Conservation (phyloP, 2,797 vertebrate genomes). For the Enteromius mattozi region DNA sequence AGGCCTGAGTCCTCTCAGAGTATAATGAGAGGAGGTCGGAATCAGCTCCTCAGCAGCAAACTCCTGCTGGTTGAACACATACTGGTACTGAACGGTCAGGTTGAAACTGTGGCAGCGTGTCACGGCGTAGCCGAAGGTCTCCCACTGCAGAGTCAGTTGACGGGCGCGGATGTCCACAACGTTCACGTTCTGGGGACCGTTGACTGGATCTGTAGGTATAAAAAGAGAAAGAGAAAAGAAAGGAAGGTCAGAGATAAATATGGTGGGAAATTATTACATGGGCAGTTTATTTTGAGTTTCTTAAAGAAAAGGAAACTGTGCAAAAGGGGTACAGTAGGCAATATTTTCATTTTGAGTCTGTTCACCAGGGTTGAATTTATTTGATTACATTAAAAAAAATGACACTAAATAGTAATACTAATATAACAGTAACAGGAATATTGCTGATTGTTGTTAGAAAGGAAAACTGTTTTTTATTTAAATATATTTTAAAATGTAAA, state of each 20-base stretch:
- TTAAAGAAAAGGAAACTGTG: not conserved
- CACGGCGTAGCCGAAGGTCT: conserved; percentile 92
- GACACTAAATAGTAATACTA: not conserved
- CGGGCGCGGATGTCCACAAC: conserved; percentile 94
- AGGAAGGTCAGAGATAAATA: not conserved
- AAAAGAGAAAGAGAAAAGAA: not conserved
- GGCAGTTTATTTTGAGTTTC: not conserved
- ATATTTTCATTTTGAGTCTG: not conserved
- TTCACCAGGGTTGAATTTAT: not conserved
- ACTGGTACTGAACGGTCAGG: conserved; percentile 95
- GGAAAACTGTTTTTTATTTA: not conserved
- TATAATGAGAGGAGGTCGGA: conserved; percentile 94
- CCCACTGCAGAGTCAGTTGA: conserved; percentile 96
- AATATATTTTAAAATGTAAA: not conserved
- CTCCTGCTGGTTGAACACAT: conserved; percentile 92
- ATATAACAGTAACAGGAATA: not conserved
- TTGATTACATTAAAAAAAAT: not conserved
- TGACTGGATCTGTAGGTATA: conserved; percentile 86
- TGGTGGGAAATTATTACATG: not conserved
- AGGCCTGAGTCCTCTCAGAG: conserved; percentile 88
- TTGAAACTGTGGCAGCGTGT: conserved; percentile 99
- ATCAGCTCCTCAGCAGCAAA: conserved; percentile 91
- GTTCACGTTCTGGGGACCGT: conserved; percentile 91
- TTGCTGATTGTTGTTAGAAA: not conserved
- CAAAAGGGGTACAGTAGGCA: not conserved